Evolutionary conservation across 1,140 invertebrate genomes (phyloP), one percentile per base, ranked within the genome.

Genomic region (Halesus radiatus): DNA sequence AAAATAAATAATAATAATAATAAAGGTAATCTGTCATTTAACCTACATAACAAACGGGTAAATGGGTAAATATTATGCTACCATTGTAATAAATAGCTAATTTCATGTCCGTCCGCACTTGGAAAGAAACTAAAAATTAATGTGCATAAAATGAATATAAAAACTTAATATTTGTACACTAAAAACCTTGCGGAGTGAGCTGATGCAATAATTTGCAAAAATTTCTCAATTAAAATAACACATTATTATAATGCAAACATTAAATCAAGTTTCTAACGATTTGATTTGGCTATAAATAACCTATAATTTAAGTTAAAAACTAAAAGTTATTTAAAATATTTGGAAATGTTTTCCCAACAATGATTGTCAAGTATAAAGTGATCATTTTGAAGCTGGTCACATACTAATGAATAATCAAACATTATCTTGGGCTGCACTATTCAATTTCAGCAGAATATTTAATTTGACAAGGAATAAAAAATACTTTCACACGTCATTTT

Each of bases 161-260:
- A 72, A 72, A 72, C 68, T 72, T 72, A 72, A 72, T 72, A 72
- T 72, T 72, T 72, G 68, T 72, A 72, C 68, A 26, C 45, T 72
- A 72, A 72, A 60, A 72, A 72, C n/a, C 62, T 23, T 29, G 4
- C 6, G n/a, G 68, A 72, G 68, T 72, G 68, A 53, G 45, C 68
- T 23, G 16, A 54, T 23, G 18, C n/a, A 26, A 68, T 53, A 53
- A 72, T 52, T 53, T 50, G 18, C 45, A 72, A 29, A 45, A 68
- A 72, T 54, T 50, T 26, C 68, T 72, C 50, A 72, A 52, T 72
- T 53, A 72, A 72, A 72, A 72, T 72, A 72, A 54, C 45, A 72
- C 68, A 72, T 72, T 72, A 72, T 72, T 72, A 72, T 72, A 72
- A 72, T 72, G 68, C 45, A 72, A 72, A 72, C 20, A 20, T 72